Conservation (phyloP, 2,797 vertebrate species). For the Lacerta bilineata region DNA sequence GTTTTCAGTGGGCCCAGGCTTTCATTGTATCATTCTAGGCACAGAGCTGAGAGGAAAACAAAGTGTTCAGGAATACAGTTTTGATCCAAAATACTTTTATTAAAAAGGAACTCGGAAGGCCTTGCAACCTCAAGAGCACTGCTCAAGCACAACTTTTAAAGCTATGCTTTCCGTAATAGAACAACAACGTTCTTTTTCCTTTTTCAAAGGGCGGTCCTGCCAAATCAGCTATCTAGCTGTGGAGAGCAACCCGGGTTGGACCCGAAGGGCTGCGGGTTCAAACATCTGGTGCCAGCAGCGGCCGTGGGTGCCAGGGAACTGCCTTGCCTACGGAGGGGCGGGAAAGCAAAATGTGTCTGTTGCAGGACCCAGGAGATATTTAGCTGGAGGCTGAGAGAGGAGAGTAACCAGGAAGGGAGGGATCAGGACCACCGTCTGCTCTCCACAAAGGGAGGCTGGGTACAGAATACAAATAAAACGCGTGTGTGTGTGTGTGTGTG, state of each 20-base stretch:
- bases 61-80: slow-evolving; percentile 27
- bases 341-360: background rate
- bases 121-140: background rate
- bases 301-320: slow-evolving; percentile 10
- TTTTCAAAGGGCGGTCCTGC: too few relatives aligned
- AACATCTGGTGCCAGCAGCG: background rate
- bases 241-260: background rate
- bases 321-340: background rate
- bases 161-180: too few relatives aligned
- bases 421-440: background rate
- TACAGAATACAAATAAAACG: too few relatives aligned
- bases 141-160: background rate
- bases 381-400: background rate
- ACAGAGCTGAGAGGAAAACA: slow-evolving; percentile 5
- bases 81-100: slow-evolving; percentile 40
- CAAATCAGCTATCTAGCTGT: background rate
- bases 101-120: slow-evolving; percentile 11
- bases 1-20: background rate
- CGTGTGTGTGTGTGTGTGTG: too few relatives aligned
- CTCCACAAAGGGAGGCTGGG: background rate
- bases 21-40: background rate
- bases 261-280: background rate
- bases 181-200: background rate
- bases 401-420: background rate
- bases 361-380: background rate